Evolutionary conservation across 2,797 vertebrate species (phyloP).

Genomic region (Acanthurus tractus): DNA sequence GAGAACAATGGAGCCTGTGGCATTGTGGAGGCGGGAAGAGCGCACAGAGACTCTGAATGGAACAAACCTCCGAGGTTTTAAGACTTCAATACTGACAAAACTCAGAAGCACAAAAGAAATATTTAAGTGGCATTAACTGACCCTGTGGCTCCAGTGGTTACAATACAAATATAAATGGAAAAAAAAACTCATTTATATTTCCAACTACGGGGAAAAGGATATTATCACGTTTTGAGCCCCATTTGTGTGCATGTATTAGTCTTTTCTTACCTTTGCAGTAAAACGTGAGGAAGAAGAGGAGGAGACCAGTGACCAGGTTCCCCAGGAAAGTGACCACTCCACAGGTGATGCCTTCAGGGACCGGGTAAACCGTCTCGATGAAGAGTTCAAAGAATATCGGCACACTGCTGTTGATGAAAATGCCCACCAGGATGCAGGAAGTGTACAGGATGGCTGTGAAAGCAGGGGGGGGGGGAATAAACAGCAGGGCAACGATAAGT

Average conservation of each 20-base stretch:
- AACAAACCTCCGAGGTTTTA: neutral
- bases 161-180: neutral
- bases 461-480: neutral
- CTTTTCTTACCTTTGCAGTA: slow-evolving; percentile 92
- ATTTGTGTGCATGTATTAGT: neutral
- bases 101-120: slow-evolving; percentile 1
- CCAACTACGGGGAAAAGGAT: neutral
- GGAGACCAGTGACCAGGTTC: slow-evolving; percentile 94
- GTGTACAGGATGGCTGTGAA: slow-evolving; percentile 93
- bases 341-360: slow-evolving; percentile 98
- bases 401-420: slow-evolving; percentile 96
- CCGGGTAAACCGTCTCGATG: slow-evolving; percentile 97
- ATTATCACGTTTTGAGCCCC: neutral
- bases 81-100: neutral
- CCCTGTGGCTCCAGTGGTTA: no score
- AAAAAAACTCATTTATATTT: neutral
- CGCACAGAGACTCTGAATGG: neutral
- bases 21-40: slow-evolving; percentile 6
- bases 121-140: neutral
- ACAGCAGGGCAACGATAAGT: neutral
- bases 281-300: slow-evolving; percentile 96
- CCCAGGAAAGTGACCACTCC: slow-evolving; percentile 97
- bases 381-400: slow-evolving; percentile 99
- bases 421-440: slow-evolving; percentile 96
- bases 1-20: slow-evolving; percentile 40